Evolutionary conservation across 2,888 invertebrate genomes (phyloP).

Genomic region (Labia minor): DNA sequence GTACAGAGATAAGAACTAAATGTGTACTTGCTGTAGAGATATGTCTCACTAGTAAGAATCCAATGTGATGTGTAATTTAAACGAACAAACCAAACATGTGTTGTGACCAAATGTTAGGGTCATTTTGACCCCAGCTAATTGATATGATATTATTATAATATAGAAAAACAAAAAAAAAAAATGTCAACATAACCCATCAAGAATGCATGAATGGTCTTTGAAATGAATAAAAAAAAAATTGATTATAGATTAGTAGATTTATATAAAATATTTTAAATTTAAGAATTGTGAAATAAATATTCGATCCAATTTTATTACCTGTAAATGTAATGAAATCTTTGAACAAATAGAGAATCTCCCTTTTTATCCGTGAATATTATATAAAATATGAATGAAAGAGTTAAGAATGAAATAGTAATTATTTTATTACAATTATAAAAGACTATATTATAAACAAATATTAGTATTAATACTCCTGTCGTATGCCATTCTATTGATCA

Average conservation of each 20-base stretch:
- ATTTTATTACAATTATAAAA: constrained; percentile 13
- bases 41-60: constrained; percentile 4
- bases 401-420: constrained; percentile 13
- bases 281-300: not conserved
- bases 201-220: constrained; percentile 3
- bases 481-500: not conserved
- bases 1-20: constrained; percentile 4
- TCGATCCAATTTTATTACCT: constrained; percentile 13
- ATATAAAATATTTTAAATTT: constrained; percentile 8
- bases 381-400: not conserved
- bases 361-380: constrained; percentile 1
- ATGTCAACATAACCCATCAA: constrained; percentile 4
- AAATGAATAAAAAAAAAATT: not conserved
- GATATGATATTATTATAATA: constrained; percentile 5
- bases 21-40: constrained; percentile 13
- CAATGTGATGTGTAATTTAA: constrained; percentile 7
- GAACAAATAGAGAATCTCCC: not conserved
- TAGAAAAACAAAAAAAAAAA: too few relatives aligned
- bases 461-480: not conserved
- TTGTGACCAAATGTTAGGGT: constrained; percentile 13
- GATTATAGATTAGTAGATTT: constrained; percentile 5
- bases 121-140: constrained; percentile 2
- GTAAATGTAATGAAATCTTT: not conserved
- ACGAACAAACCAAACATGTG: constrained; percentile 13
- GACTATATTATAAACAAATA: constrained; percentile 5